These are phyloP conservation scores for Agrochola lota DNA, from an alignment of 2,888 invertebrate genomes.

Conservation along the genomic window DNA sequence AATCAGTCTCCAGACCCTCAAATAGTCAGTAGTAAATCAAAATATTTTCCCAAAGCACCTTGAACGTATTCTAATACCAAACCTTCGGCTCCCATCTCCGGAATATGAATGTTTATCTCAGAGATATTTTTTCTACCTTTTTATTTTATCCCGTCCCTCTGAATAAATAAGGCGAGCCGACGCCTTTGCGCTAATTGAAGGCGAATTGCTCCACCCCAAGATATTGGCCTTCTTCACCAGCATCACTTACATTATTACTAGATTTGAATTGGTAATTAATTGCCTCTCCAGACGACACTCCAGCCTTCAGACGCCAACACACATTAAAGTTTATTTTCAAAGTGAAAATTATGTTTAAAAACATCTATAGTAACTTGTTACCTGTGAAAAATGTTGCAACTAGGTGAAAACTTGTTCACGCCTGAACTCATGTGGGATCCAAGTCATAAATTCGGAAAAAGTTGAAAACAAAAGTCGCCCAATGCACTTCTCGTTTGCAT, in stretches of 20 bases:
- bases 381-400: slow-evolving; percentile 74
- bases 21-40: slow-evolving; percentile 67
- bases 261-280: slow-evolving; percentile 76
- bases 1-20: slow-evolving; percentile 57
- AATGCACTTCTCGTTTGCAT: slow-evolving; percentile 71
- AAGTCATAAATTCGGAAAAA: slow-evolving; percentile 77
- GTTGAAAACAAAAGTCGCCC: slow-evolving; percentile 77
- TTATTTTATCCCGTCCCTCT: slow-evolving; percentile 79
- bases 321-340: slow-evolving; percentile 53
- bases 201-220: slow-evolving; percentile 73
- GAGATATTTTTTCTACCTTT: slow-evolving; percentile 77
- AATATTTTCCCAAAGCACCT: slow-evolving; percentile 67
- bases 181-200: slow-evolving; percentile 81
- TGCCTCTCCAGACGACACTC: slow-evolving; percentile 48
- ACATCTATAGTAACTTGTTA: slow-evolving; percentile 68
- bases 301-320: slow-evolving; percentile 34
- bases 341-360: slow-evolving; percentile 68
- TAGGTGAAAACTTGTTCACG: slow-evolving; percentile 78
- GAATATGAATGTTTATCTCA: slow-evolving; percentile 82
- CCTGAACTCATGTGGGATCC: slow-evolving; percentile 77
- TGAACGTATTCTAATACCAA: slow-evolving; percentile 70
- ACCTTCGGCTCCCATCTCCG: slow-evolving; percentile 67
- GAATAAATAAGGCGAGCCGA: slow-evolving; percentile 82
- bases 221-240: slow-evolving; percentile 69
- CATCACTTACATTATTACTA: slow-evolving; percentile 74